Evolutionary conservation across 2,113 vertebrate genomes (phyloP).

Genomic region (Leucopsar rothschildi): DNA sequence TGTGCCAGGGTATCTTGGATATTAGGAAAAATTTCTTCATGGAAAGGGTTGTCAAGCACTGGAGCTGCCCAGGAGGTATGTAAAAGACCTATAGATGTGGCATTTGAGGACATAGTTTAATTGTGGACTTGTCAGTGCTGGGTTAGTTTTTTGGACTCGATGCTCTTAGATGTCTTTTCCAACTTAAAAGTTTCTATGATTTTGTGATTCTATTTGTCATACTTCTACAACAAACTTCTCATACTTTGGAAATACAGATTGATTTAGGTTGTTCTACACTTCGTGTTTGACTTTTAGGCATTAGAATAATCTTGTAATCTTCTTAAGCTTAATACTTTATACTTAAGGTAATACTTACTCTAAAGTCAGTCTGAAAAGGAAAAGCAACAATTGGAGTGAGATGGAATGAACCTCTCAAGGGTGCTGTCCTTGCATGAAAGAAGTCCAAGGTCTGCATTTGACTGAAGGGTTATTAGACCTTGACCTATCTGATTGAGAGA

Average conservation of each 20-base stretch:
- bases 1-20: background rate
- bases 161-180: background rate
- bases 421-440: background rate
- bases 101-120: background rate
- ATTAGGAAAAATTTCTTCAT: background rate
- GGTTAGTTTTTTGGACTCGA: background rate
- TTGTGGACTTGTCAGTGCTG: background rate
- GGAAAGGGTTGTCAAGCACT: background rate
- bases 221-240: background rate
- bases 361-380: background rate
- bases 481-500: too few relatives aligned
- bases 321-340: background rate
- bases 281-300: background rate
- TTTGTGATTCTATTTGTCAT: background rate
- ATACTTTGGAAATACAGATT: background rate
- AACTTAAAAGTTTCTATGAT: background rate
- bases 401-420: rapidly evolving
- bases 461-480: background rate
- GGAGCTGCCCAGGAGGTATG: background rate
- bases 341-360: background rate
- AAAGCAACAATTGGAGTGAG: background rate
- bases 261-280: background rate
- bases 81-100: background rate
- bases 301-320: background rate
- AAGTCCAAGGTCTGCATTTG: background rate